phyloP scores from a whole-genome alignment of 2,797 vertebrate species.

The Artibeus jamaicensis region DNA sequence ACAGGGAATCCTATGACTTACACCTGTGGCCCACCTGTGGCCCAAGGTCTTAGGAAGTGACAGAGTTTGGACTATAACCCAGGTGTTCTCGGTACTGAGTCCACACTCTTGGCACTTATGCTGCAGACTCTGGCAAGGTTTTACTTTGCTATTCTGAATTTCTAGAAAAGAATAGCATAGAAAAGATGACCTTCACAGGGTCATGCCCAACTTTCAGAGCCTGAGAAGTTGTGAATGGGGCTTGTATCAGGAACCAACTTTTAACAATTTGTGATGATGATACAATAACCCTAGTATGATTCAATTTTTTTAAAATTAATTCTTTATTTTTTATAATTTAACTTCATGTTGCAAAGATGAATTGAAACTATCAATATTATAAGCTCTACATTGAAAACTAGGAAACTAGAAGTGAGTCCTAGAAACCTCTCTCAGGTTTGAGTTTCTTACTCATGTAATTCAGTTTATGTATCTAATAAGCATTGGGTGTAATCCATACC shows the following conservation, averaged over 20 bases:
- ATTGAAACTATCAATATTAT: background rate
- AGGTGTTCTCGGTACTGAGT: background rate
- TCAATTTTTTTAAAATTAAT: background rate
- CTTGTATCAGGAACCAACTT: background rate
- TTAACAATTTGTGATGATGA: background rate
- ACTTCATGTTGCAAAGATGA: background rate
- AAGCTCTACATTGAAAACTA: background rate
- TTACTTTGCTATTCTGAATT: background rate
- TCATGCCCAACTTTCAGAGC: background rate
- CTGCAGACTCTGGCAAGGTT: background rate
- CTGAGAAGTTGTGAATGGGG: background rate
- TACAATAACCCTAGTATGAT: background rate
- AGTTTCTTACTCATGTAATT: slow-evolving; percentile 6
- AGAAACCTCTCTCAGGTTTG: background rate
- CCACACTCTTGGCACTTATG: background rate
- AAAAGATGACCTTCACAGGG: background rate
- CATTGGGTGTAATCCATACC: background rate
- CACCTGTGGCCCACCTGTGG: background rate
- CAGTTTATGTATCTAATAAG: background rate
- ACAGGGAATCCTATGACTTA: background rate
- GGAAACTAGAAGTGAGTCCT: background rate
- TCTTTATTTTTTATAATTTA: background rate
- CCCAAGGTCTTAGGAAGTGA: background rate
- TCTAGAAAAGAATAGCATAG: background rate
- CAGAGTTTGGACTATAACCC: background rate